Percentiles rank a stretch among this genome's conserved stretches.
Evolutionary conservation across 2,797 vertebrate species (phyloP).

Genomic region (Sebastes steindachneri): DNA sequence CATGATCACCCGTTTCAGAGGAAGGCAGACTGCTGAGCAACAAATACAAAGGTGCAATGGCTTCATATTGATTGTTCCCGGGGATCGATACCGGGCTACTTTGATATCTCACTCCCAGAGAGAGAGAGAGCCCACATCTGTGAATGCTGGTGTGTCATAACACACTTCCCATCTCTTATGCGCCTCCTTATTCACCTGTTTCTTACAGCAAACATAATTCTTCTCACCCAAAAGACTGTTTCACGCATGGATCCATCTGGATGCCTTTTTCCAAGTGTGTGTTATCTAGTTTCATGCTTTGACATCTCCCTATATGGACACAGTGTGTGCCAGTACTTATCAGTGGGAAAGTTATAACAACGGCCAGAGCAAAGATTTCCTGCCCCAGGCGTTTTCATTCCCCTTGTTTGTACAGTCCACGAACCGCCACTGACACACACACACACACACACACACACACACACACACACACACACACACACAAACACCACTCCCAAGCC

Average conservation of each 20-base stretch:
- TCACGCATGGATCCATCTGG: constrained; percentile 60
- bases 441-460: constrained; percentile 2
- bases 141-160: constrained; percentile 58
- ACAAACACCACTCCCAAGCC: background rate
- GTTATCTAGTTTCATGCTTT: constrained; percentile 59
- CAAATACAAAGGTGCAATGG: constrained; percentile 77
- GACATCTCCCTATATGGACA: constrained; percentile 52
- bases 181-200: constrained; percentile 39
- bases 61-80: constrained; percentile 70
- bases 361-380: constrained; percentile 29
- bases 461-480: constrained; percentile 2
- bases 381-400: constrained; percentile 30
- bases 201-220: constrained; percentile 54
- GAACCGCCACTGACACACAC: background rate
- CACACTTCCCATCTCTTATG: constrained; percentile 48
- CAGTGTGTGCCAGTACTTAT: constrained; percentile 52
- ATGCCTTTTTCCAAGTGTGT: constrained; percentile 37
- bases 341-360: constrained; percentile 52
- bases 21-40: constrained; percentile 70
- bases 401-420: constrained; percentile 28
- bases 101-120: constrained; percentile 79
- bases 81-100: constrained; percentile 77
- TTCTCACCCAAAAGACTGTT: constrained; percentile 54
- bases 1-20: constrained; percentile 57
- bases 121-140: constrained; percentile 51